phyloP scores from a whole-genome alignment of 2,113 vertebrate species.

The Rafetus swinhoei region DNA sequence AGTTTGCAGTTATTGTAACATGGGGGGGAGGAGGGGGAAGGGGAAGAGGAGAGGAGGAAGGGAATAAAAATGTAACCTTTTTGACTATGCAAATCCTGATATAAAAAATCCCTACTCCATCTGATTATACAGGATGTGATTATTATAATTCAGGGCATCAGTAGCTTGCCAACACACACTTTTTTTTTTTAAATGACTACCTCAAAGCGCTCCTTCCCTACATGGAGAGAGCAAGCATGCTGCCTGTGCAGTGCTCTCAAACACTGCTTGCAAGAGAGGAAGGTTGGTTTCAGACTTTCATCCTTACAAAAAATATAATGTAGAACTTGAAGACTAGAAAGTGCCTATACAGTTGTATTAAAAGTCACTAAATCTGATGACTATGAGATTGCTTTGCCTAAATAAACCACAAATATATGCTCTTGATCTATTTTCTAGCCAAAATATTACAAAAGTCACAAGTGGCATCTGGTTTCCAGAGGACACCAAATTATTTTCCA shows the following conservation, averaged over 20 bases:
- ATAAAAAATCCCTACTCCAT: neutral
- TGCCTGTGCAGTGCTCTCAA: neutral
- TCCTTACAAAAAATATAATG: neutral
- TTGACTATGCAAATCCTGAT: neutral
- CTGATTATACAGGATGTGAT: conserved; percentile 6
- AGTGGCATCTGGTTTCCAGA: neutral
- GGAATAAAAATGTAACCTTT: neutral
- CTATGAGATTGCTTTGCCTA: accelerated
- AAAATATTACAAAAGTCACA: conserved; percentile 49
- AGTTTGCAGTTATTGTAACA: neutral
- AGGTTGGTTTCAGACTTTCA: neutral
- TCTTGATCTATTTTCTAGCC: neutral
- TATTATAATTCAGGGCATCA: neutral
- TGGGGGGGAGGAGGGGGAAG: neutral
- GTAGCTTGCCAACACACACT: neutral
- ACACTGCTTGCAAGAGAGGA: neutral
- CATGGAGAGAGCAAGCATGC: neutral
- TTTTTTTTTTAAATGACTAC: neutral
- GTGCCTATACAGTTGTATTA: neutral
- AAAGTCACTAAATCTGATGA: neutral
- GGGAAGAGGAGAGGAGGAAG: neutral
- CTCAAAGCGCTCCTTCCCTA: conserved; percentile 34
- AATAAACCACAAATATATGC: neutral
- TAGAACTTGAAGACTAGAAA: neutral
- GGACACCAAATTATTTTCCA: conserved; percentile 16